A percentile compares a stretch with the other conserved stretches of the same genome.
phyloP scores from a whole-genome alignment of 2,797 vertebrate species.

The Ibycter americanus region DNA sequence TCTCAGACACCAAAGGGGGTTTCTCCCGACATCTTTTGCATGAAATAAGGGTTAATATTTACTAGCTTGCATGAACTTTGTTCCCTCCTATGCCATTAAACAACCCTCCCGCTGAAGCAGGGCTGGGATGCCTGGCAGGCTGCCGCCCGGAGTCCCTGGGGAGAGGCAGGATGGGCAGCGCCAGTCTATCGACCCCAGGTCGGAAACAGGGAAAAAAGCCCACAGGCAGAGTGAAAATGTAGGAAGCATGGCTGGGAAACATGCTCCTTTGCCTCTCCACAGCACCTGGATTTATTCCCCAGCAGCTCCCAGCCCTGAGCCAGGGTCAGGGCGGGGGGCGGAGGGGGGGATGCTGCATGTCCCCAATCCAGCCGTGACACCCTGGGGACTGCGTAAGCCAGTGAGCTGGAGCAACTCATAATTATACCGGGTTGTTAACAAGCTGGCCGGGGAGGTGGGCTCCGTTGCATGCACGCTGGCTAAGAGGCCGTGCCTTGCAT shows the following conservation, averaged over 20 bases:
- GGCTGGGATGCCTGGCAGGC: neutral
- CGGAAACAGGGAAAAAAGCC: neutral
- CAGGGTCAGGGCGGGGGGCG: rapidly evolving
- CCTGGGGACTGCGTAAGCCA: neutral
- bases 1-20: neutral
- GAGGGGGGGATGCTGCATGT: neutral
- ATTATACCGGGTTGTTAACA: neutral
- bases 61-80: neutral
- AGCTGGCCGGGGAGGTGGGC: neutral
- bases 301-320: neutral
- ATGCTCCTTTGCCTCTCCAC: neutral
- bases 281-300: neutral
- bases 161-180: neutral
- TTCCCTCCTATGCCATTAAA: neutral
- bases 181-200: too few relatives aligned
- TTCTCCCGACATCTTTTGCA: neutral
- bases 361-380: neutral
- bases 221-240: neutral
- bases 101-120: neutral
- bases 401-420: neutral
- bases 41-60: neutral
- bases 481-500: neutral
- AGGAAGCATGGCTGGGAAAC: neutral
- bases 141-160: neutral
- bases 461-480: neutral